Percentiles rank a stretch among this genome's conserved stretches.
These are phyloP conservation scores for Slavum lentiscoides DNA, from an alignment of 2,888 invertebrate species.

Conservation along the genomic window DNA sequence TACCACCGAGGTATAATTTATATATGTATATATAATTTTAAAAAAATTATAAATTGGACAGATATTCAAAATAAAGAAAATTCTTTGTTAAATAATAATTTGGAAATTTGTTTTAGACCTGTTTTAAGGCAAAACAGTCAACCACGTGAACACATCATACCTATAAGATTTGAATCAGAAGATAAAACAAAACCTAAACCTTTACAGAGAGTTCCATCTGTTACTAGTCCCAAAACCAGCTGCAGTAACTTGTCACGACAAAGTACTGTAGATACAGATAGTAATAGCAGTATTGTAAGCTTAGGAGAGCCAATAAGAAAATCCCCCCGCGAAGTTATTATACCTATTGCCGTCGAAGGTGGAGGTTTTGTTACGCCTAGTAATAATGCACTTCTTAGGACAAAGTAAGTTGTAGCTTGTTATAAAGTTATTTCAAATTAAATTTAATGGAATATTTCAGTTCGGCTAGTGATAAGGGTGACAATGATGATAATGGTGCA, in stretches of 20 bases:
- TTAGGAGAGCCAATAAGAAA: slow-evolving; percentile 76
- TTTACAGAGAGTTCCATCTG: slow-evolving; percentile 58
- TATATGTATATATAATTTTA: neutral
- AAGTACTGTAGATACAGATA: slow-evolving; percentile 73
- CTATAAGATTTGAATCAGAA: slow-evolving; percentile 64
- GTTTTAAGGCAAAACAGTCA: slow-evolving; percentile 59
- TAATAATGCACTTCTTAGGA: slow-evolving; percentile 67
- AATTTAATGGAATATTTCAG: slow-evolving; percentile 54
- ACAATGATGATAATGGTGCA: slow-evolving; percentile 57
- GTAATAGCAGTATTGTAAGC: slow-evolving; percentile 62
- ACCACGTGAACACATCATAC: slow-evolving; percentile 70
- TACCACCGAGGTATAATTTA: slow-evolving; percentile 51
- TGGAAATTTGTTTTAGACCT: slow-evolving; percentile 60
- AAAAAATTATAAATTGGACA: too few relatives aligned
- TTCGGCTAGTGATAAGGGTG: slow-evolving; percentile 57
- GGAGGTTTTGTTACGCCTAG: slow-evolving; percentile 81
- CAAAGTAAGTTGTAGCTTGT: slow-evolving; percentile 55
- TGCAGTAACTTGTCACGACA: slow-evolving; percentile 64
- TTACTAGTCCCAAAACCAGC: slow-evolving; percentile 50
- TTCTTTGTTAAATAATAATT: slow-evolving; percentile 9
- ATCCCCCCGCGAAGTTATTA: slow-evolving; percentile 87
- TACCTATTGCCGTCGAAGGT: slow-evolving; percentile 90
- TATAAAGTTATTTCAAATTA: neutral
- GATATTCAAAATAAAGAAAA: too few relatives aligned
- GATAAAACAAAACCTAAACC: slow-evolving; percentile 59